phyloP scores from a whole-genome alignment of 2,888 invertebrate species.

The Himalopsyche japonica region DNA sequence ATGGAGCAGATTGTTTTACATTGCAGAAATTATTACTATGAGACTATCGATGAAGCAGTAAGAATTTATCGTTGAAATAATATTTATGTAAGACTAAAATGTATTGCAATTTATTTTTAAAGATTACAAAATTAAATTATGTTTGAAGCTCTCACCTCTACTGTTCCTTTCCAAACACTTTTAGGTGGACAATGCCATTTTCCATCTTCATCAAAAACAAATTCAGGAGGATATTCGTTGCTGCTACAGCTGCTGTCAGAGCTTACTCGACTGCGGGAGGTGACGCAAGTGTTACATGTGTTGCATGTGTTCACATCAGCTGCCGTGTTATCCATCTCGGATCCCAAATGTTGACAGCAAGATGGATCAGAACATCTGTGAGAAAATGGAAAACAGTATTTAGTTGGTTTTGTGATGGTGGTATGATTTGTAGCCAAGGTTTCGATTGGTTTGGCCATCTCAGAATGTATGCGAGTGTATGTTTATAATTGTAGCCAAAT shows the following conservation, averaged over 20 bases:
- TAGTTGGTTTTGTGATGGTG: too few relatives aligned
- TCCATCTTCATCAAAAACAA: conserved; percentile 55
- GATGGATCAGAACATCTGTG: conserved; percentile 35
- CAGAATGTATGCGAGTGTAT: too few relatives aligned
- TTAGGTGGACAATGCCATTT: conserved; percentile 80
- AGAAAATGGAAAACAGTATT: too few relatives aligned
- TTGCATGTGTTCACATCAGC: not conserved
- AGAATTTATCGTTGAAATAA: too few relatives aligned
- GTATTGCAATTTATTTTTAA: not conserved
- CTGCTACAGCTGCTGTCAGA: conserved; percentile 45
- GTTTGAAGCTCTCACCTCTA: conserved; percentile 62
- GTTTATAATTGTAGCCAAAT: too few relatives aligned
- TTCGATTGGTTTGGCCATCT: too few relatives aligned
- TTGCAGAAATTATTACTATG: too few relatives aligned
- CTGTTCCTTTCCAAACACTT: conserved; percentile 77
- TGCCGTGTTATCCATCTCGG: conserved; percentile 10
- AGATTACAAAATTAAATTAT: not conserved
- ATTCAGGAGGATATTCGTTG: conserved; percentile 54
- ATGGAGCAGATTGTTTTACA: not conserved
- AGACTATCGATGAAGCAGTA: not conserved
- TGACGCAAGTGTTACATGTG: not conserved
- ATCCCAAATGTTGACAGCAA: conserved; percentile 29
- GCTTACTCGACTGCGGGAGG: conserved; percentile 27
- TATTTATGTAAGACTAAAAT: not conserved
- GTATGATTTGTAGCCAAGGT: too few relatives aligned